phyloP scores from a whole-genome alignment of 1,140 invertebrate species.

The Lasioglossum baleicum region DNA sequence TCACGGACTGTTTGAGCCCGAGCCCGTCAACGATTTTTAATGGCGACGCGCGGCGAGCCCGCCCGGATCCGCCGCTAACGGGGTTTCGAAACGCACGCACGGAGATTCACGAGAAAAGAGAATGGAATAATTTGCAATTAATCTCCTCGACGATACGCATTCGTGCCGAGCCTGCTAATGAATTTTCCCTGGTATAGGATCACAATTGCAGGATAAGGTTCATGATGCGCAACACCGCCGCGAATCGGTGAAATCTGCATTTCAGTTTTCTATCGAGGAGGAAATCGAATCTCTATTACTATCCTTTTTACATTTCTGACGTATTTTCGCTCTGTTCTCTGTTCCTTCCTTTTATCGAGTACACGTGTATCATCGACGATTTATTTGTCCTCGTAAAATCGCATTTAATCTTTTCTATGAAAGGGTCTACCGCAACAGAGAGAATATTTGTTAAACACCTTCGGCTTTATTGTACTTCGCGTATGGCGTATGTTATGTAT shows the following conservation, averaged over 20 bases:
- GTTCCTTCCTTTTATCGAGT: too few relatives aligned
- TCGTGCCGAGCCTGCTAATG: neutral
- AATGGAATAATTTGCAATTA: slow-evolving; percentile 41
- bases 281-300: neutral
- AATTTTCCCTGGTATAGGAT: slow-evolving; percentile 29
- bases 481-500: too few relatives aligned
- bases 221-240: neutral
- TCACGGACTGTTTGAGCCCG: neutral
- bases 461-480: too few relatives aligned
- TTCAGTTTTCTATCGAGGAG: neutral
- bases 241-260: neutral
- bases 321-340: too few relatives aligned
- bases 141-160: slow-evolving; percentile 21
- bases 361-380: too few relatives aligned
- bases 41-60: too few relatives aligned
- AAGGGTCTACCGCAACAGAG: too few relatives aligned
- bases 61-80: neutral
- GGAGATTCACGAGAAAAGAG: slow-evolving; percentile 11
- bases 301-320: too few relatives aligned
- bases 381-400: too few relatives aligned
- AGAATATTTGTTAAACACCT: too few relatives aligned
- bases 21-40: slow-evolving; percentile 3
- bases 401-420: too few relatives aligned
- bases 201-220: slow-evolving; percentile 30
- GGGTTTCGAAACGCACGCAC: neutral